Percentiles rank a stretch among this genome's conserved stretches.
phyloP scores from a whole-genome alignment of 2,113 vertebrate species.

The Pseudois nayaur region DNA sequence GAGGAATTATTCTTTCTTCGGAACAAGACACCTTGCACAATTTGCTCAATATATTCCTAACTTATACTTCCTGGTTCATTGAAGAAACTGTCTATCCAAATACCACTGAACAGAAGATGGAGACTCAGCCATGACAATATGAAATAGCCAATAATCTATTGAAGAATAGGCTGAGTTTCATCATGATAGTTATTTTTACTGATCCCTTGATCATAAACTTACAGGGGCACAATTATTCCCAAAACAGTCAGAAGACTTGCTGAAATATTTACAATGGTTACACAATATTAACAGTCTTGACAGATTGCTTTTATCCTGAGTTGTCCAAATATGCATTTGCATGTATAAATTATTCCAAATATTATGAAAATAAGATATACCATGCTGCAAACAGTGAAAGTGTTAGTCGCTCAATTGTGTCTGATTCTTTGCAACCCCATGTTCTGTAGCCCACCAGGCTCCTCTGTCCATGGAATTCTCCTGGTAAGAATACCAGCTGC shows the following conservation, averaged over 20 bases:
- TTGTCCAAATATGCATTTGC: not conserved
- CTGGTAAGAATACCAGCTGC: not conserved
- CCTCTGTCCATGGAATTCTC: not conserved
- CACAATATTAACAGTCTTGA: not conserved
- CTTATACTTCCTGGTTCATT: not conserved
- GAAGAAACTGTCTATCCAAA: constrained; percentile 29
- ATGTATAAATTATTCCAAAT: not conserved
- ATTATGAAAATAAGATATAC: not conserved
- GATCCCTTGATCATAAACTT: not conserved
- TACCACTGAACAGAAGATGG: not conserved
- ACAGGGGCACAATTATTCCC: not conserved
- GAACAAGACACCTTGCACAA: constrained; percentile 53
- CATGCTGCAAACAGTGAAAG: not conserved
- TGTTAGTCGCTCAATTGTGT: not conserved
- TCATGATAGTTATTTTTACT: not conserved
- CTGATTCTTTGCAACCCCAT: not conserved
- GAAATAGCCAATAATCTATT: not conserved
- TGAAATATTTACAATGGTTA: not conserved
- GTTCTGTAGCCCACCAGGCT: not conserved
- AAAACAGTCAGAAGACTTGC: not conserved
- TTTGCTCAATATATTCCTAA: constrained; percentile 36
- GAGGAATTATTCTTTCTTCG: constrained; percentile 56
- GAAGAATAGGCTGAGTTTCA: not conserved
- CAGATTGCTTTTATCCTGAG: not conserved
- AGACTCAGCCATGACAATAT: not conserved